phyloP scores from a whole-genome alignment of 2,797 vertebrate genomes.

The Cynopterus sphinx region DNA sequence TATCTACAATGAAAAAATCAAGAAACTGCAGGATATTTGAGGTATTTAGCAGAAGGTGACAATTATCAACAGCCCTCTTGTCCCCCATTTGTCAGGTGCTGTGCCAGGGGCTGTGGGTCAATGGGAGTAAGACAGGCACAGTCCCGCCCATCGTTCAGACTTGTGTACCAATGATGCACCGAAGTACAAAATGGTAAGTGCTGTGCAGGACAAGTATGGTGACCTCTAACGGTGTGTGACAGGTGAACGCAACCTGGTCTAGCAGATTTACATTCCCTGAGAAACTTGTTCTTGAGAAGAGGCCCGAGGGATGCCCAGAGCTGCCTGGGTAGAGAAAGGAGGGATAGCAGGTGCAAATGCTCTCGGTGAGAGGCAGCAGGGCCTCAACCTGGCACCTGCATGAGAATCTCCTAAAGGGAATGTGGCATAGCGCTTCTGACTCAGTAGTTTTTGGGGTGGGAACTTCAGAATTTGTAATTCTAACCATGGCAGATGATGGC shows the following conservation, averaged over 20 bases:
- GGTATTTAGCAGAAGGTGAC: neutral
- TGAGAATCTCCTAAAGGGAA: neutral
- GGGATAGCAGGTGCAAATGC: neutral
- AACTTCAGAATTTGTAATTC: neutral
- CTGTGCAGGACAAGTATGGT: neutral
- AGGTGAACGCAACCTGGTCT: neutral
- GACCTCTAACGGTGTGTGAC: fast-evolving
- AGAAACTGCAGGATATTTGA: neutral
- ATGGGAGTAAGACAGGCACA: neutral
- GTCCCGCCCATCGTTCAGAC: no score
- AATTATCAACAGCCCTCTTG: neutral
- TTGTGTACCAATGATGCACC: neutral
- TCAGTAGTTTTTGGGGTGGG: neutral
- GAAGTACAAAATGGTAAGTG: neutral
- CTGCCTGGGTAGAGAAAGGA: neutral
- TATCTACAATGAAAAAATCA: neutral
- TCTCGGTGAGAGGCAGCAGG: neutral
- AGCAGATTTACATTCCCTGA: neutral
- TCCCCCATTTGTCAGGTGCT: no score
- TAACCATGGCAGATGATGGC: neutral
- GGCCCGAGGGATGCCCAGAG: neutral
- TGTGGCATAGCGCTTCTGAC: neutral
- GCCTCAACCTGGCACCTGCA: neutral
- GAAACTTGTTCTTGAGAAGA: neutral
- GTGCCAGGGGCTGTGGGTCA: neutral